Evolutionary conservation across 2,888 invertebrate genomes (phyloP).

Genomic region (Xestia xanthographa): DNA sequence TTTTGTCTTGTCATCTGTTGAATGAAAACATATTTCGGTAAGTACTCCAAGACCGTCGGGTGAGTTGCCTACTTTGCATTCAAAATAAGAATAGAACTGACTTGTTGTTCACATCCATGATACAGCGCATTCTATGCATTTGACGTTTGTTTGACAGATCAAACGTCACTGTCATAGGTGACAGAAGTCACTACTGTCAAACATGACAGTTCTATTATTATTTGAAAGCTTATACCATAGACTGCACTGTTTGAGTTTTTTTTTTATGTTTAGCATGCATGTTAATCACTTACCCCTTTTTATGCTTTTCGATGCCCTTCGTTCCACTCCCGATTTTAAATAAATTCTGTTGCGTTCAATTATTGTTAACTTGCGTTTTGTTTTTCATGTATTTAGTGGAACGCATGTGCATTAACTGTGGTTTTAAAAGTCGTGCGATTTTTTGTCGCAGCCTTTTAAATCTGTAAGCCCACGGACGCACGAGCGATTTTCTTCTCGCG

Average conservation of each 20-base stretch:
- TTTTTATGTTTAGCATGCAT: slow-evolving; percentile 50
- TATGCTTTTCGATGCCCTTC: slow-evolving; percentile 51
- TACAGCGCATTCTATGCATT: neutral
- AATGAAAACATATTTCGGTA: slow-evolving; percentile 17
- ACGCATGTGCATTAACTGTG: slow-evolving; percentile 60
- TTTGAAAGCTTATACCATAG: slow-evolving; percentile 31
- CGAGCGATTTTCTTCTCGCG: neutral
- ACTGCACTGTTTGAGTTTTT: slow-evolving; percentile 38
- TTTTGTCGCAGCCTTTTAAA: slow-evolving; percentile 47
- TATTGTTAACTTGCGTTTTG: slow-evolving; percentile 14
- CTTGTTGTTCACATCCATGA: neutral
- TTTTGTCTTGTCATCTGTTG: neutral
- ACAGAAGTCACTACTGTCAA: slow-evolving; percentile 20
- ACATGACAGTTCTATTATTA: slow-evolving; percentile 37
- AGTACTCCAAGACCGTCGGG: slow-evolving; percentile 31
- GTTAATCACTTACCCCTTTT: slow-evolving; percentile 60
- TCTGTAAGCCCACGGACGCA: neutral
- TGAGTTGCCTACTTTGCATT: slow-evolving; percentile 27
- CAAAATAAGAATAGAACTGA: slow-evolving; percentile 35
- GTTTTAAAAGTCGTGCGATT: slow-evolving; percentile 42
- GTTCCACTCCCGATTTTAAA: slow-evolving; percentile 53
- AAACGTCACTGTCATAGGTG: slow-evolving; percentile 25
- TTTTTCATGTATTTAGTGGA: slow-evolving; percentile 54
- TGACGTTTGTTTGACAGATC: slow-evolving; percentile 19
- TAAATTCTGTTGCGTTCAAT: slow-evolving; percentile 13